A percentile compares a stretch with the other conserved stretches of the same genome.
These are phyloP conservation scores for Tinamus guttatus DNA, from an alignment of 2,113 vertebrate genomes.

Conservation along the genomic window DNA sequence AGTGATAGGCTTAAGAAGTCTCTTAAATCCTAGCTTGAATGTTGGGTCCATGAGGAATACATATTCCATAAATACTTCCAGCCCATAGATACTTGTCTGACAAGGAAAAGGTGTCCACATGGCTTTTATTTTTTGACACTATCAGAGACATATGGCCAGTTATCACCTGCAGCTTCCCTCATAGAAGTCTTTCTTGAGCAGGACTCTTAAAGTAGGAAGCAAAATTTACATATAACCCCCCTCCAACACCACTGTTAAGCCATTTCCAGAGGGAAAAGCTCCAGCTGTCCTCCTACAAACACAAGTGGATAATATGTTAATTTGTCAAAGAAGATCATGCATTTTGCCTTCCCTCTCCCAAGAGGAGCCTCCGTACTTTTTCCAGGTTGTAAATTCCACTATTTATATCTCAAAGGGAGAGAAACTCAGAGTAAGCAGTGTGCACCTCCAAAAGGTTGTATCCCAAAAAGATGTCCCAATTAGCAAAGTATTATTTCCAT, in stretches of 20 bases:
- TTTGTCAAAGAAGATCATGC: background rate
- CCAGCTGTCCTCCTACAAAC: background rate
- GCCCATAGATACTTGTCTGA: background rate
- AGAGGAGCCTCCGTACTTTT: background rate
- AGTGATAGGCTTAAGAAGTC: background rate
- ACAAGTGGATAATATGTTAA: background rate
- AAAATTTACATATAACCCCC: background rate
- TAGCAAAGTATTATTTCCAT: background rate
- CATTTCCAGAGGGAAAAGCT: background rate
- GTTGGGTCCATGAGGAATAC: background rate
- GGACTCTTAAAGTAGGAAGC: background rate
- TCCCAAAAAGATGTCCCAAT: background rate
- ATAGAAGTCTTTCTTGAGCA: background rate
- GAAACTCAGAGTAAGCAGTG: background rate
- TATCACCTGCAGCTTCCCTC: background rate
- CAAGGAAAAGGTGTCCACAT: accelerated
- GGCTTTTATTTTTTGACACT: background rate
- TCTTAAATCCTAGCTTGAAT: background rate
- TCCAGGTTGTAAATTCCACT: background rate
- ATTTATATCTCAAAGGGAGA: background rate
- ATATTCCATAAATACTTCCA: background rate
- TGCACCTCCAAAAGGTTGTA: background rate
- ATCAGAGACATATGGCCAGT: background rate
- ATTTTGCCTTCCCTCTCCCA: background rate
- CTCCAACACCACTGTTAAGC: background rate